phyloP scores from a whole-genome alignment of 2,113 vertebrate species.

The Actenoides hombroni region DNA sequence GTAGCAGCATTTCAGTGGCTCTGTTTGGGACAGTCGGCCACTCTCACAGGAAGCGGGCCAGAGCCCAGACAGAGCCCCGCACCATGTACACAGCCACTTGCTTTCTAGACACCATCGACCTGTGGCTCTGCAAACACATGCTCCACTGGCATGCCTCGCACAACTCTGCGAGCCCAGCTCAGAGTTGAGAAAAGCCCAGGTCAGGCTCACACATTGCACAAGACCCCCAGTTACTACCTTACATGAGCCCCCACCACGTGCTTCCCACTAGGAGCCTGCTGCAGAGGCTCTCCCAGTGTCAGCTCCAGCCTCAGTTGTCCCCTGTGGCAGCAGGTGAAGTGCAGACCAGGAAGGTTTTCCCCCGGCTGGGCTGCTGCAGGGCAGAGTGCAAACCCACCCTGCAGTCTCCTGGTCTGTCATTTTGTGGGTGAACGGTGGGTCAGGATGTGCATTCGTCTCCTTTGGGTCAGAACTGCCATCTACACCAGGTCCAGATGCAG shows the following conservation, averaged over 20 bases:
- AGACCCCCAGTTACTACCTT: not conserved
- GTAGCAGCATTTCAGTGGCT: not conserved
- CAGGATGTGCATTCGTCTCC: not conserved
- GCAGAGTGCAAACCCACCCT: not conserved
- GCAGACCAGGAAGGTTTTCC: not conserved
- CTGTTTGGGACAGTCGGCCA: not conserved
- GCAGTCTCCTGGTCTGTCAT: not conserved
- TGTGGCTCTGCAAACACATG: not conserved
- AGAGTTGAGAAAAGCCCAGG: not conserved
- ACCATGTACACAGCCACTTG: not conserved
- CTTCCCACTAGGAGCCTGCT: not conserved
- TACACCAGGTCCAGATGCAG: not conserved
- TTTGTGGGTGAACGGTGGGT: not conserved
- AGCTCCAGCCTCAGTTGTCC: not conserved
- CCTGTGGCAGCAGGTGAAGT: not conserved
- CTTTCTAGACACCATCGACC: not conserved
- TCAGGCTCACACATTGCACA: not conserved
- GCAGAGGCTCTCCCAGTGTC: not conserved
- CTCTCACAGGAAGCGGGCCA: not conserved
- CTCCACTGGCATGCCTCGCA: not conserved
- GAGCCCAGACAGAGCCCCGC: not conserved
- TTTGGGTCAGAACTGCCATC: constrained; percentile 33
- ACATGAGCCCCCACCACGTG: not conserved
- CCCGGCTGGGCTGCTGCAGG: not conserved
- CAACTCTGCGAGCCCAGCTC: not conserved